Base-by-base conservation (phyloP, 1,140 invertebrate genomes). In the Heliconius melpomene region DNA sequence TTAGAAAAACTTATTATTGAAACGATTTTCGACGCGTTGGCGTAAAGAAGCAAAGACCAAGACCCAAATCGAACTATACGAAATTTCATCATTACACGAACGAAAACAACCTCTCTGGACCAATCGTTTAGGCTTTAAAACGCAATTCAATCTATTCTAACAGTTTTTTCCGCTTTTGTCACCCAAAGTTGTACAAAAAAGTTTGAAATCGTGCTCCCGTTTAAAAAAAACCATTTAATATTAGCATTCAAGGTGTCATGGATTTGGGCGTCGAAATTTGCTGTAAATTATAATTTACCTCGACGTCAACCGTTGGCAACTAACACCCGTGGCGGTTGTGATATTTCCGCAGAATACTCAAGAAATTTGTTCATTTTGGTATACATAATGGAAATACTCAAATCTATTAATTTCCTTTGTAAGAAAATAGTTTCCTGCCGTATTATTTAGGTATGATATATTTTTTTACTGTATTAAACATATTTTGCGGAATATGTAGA, bases 141-240 rank as follows among this genome's bases (percentile, higher is more conserved):
- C 29, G 7, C 13, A 74, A 29, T 26, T 38, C 36, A 38, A 66
- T 66, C 73, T 66, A 79, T 72, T 86, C 86, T 86, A 16, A 52
- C 23, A 83, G 83, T 93, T 93, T 92, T 83, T 91, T 86, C 81
- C 82, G 85, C 89, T 88, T 89, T 94, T 93, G 92, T 92, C 92
- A 94, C 89, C 90, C 90, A 92, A 90, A 87, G 84, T 82, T 57
- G 75, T 78, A 81, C 83, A 90, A 94, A 46, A 93, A 94, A 91
- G 85, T 91, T 92, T 54, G 90, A 94, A 92, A 94, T 94, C 92
- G 92, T 94, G 91, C 84, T 88, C 80, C 80, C 78, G 81, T 86
- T 87, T 86, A 85, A 89, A 92, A 54, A 92, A 92, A 92, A 89
- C 86, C 91, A 88, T 90, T 92, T 91, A 90, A 89, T 93, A 92